These are phyloP conservation scores for Pipistrellus pygmaeus DNA, from an alignment of 2,797 vertebrate genomes.

Conservation along the genomic window DNA sequence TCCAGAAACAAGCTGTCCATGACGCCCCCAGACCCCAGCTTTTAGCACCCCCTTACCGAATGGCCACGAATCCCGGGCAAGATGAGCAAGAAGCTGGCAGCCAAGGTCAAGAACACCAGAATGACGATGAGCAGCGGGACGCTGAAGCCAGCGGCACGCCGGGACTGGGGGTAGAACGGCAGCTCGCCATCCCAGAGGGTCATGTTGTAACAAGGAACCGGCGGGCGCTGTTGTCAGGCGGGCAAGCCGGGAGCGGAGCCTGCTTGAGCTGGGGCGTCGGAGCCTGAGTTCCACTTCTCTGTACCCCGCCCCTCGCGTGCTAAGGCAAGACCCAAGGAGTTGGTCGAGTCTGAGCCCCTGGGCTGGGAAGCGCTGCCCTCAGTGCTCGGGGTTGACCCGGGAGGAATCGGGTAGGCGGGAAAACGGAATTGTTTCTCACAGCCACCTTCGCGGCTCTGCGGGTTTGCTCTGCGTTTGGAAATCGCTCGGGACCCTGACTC, in stretches of 20 bases:
- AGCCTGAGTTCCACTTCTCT: not conserved
- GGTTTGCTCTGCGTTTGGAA: not conserved
- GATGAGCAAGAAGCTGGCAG: constrained; percentile 93
- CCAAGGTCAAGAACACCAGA: constrained; percentile 92
- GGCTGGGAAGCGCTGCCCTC: not conserved
- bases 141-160: constrained; percentile 89
- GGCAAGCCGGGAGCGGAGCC: rapidly evolving
- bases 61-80: constrained; percentile 96
- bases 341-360: not conserved
- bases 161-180: constrained; percentile 93
- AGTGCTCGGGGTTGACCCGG: not conserved
- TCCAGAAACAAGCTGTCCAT: not conserved
- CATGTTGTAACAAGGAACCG: constrained; percentile 86
- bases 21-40: rapidly evolving
- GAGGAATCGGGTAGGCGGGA: not conserved
- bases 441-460: not conserved
- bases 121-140: constrained; percentile 91
- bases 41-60: constrained; percentile 88
- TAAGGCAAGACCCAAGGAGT: not conserved
- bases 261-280: rapidly evolving
- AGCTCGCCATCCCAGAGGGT: constrained; percentile 93
- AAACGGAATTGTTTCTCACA: not conserved
- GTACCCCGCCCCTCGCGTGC: not conserved
- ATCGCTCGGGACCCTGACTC: not conserved
- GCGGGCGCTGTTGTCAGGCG: not conserved